A percentile compares a stretch with the other conserved stretches of the same genome.
phyloP scores from a whole-genome alignment of 2,797 vertebrate species.

The Dermochelys coriacea region DNA sequence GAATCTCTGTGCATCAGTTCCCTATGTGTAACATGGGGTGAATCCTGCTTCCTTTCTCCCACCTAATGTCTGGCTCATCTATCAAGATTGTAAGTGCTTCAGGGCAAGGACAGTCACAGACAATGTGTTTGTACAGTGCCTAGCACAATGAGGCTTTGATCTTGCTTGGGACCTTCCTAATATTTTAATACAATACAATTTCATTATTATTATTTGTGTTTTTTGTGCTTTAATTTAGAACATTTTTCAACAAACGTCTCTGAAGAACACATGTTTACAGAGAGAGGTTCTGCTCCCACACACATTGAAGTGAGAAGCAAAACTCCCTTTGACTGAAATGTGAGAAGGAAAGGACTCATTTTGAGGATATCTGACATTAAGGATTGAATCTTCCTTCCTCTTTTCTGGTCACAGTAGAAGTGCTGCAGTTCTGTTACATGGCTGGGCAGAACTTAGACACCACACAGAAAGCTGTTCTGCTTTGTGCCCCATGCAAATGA shows the following conservation, averaged over 20 bases:
- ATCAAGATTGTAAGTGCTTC: background rate
- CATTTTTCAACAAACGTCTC: slow-evolving; percentile 23
- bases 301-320: slow-evolving; percentile 5
- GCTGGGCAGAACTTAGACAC: background rate
- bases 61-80: background rate
- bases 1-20: background rate
- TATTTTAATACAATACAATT: background rate
- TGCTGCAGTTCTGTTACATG: background rate
- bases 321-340: background rate
- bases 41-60: background rate
- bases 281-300: background rate
- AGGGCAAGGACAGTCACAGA: background rate
- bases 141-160: background rate
- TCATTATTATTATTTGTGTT: background rate
- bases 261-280: slow-evolving; percentile 8
- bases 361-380: slow-evolving; percentile 36
- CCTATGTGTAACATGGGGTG: background rate
- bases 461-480: background rate
- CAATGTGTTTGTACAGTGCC: background rate
- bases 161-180: background rate
- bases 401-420: background rate
- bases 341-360: background rate
- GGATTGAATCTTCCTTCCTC: background rate
- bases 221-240: background rate
- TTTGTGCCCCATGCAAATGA: background rate